These are phyloP conservation scores for Anneissia japonica DNA, from an alignment of 35 echinoderm and acorn worm species.

Conservation along the genomic window DNA sequence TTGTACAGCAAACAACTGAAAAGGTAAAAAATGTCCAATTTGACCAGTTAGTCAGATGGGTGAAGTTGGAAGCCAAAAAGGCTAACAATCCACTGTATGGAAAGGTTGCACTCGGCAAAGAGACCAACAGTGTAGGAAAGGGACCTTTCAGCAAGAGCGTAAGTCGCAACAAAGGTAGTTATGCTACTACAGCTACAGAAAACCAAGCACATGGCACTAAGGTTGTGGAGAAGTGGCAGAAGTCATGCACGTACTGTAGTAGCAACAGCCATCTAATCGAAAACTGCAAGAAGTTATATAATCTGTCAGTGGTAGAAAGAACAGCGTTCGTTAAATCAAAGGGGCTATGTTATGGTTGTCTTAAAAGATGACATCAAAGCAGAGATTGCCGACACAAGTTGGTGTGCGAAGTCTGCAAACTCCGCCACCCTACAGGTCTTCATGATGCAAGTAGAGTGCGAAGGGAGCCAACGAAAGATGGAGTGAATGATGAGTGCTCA, in stretches of 20 bases:
- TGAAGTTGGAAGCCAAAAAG: neutral
- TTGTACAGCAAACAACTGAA: neutral
- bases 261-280: neutral
- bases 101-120: neutral
- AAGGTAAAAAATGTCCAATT: slow-evolving; percentile 7
- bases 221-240: neutral
- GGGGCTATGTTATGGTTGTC: neutral
- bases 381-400: neutral
- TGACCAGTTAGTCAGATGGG: slow-evolving; percentile 1
- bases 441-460: neutral
- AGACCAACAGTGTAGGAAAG: neutral
- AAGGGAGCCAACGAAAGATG: neutral
- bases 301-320: neutral
- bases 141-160: neutral
- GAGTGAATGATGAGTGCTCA: too few species aligned
- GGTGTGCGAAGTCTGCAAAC: neutral
- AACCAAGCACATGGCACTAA: neutral
- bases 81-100: slow-evolving; percentile 14
- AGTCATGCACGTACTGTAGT: neutral
- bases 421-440: too few species aligned
- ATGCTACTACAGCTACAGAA: neutral
- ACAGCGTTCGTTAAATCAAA: neutral
- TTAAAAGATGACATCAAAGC: neutral
- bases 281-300: neutral
- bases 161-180: slow-evolving; percentile 6